Evolutionary conservation across 1,140 invertebrate genomes (phyloP), one percentile per base, ranked within the genome.

Genomic region (Musca domestica): DNA sequence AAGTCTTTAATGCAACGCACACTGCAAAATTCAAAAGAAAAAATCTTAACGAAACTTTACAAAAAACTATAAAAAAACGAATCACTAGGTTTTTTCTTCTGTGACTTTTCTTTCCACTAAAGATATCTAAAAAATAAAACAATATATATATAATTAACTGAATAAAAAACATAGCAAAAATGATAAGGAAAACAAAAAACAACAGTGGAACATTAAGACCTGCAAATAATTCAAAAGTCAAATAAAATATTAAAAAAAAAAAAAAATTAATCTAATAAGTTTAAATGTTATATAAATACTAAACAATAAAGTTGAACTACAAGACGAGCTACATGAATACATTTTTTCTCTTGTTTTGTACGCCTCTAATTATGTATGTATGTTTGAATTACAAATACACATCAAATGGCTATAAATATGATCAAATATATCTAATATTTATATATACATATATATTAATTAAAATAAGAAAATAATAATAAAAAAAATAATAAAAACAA

Each of bases 401-500:
- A 41, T 41, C 6, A 41, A 41, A 5, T 41, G 34, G 4, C 34
- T 41, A 41, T 9, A 41, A 41, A 41, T 41, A 41, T 41, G 12
- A 41, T 41, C 34, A 41, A 41, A 41, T 41, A 41, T 41, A 41
- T 9, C 10, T 41, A 49, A 20, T 51, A 51, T 20, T 20, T 51
- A 41, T 41, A 41, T 41, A 41, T 41, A 41, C 5, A 48, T 15
- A 20, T 20, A 51, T 10, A 51, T 6, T 49, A 51, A 51, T 19
- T 20, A 51, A 51, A 48, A 7, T 48, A 4, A 67, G 47, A 19
- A 64, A 64, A 64, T 56, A 20, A 61, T 27, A 67, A 27, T 30
- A 58, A 63, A 64, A 15, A n/a, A 20, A 67, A 49, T 34, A 67
- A 67, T 23, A 17, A 41, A 58, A 48, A 46, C 30, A 67, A 56